These are phyloP conservation scores for Dryococelus australis DNA, from an alignment of 2,888 invertebrate species.

Conservation along the genomic window DNA sequence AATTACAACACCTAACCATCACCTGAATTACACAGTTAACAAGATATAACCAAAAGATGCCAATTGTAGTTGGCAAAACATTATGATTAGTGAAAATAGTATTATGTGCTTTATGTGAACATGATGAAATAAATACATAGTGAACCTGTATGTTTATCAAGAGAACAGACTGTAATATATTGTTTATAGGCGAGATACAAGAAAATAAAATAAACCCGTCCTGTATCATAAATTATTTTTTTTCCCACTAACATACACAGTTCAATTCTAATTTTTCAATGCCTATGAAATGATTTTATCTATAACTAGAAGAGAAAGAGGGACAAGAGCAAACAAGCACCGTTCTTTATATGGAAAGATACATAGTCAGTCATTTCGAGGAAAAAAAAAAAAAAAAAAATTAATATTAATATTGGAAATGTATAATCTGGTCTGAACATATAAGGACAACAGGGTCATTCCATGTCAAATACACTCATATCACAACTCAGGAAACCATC, in stretches of 20 bases:
- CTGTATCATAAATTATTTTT: neutral
- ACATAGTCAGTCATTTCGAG: neutral
- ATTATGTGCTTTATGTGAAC: neutral
- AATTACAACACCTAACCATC: too few species aligned
- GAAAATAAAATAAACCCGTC: neutral
- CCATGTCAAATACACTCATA: neutral
- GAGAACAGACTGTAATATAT: neutral
- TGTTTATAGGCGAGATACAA: neutral
- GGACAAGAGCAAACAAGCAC: neutral
- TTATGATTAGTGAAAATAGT: neutral
- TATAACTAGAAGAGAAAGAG: neutral
- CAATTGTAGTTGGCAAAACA: neutral
- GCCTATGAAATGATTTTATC: neutral
- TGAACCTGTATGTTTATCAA: neutral
- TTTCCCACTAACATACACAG: neutral
- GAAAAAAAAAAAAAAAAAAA: neutral
- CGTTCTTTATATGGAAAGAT: neutral
- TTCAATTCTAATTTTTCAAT: neutral
- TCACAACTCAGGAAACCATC: neutral
- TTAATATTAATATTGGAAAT: neutral
- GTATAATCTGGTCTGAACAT: neutral
- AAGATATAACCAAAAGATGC: neutral
- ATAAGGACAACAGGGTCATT: neutral
- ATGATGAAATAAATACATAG: neutral
- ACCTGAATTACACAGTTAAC: neutral